These are phyloP conservation scores for Drosophila aff. DNA, from an alignment of 1,140 invertebrate species.

Conservation along the genomic window DNA sequence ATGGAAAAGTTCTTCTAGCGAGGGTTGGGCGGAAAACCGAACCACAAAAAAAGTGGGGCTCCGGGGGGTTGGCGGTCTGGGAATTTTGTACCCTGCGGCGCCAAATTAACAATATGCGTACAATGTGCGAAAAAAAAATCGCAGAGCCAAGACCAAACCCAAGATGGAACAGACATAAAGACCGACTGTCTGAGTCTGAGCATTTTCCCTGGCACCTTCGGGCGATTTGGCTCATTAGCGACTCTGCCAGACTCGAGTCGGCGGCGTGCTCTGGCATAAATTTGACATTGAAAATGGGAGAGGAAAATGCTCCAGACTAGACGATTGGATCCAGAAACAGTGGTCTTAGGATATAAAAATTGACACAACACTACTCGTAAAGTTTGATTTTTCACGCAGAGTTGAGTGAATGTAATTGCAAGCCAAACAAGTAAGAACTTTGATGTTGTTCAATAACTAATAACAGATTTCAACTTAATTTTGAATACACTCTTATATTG, in stretches of 20 bases:
- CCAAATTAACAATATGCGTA: constrained; percentile 78
- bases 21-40: constrained; percentile 7
- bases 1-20: constrained; percentile 25
- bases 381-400: not conserved
- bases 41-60: constrained; percentile 13
- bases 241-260: constrained; percentile 57
- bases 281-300: constrained; percentile 76
- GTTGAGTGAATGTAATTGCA: not conserved
- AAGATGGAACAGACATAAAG: constrained; percentile 47
- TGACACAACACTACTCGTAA: too few relatives aligned
- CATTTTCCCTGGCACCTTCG: constrained; percentile 74
- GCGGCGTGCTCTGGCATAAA: constrained; percentile 74
- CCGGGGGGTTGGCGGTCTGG: constrained; percentile 22
- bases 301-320: constrained; percentile 50
- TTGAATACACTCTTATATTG: too few relatives aligned
- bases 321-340: constrained; percentile 26
- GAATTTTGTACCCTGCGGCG: constrained; percentile 61
- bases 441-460: too few relatives aligned
- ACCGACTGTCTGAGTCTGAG: constrained; percentile 38
- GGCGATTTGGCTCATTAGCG: constrained; percentile 84
- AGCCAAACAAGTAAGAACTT: not conserved
- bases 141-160: constrained; percentile 15
- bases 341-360: constrained; percentile 3
- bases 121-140: constrained; percentile 71
- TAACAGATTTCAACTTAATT: too few relatives aligned